Evolutionary conservation across 2,888 invertebrate species (phyloP), one percentile per base, ranked within the genome.

Genomic region (Lordiphosa fenestrarum): DNA sequence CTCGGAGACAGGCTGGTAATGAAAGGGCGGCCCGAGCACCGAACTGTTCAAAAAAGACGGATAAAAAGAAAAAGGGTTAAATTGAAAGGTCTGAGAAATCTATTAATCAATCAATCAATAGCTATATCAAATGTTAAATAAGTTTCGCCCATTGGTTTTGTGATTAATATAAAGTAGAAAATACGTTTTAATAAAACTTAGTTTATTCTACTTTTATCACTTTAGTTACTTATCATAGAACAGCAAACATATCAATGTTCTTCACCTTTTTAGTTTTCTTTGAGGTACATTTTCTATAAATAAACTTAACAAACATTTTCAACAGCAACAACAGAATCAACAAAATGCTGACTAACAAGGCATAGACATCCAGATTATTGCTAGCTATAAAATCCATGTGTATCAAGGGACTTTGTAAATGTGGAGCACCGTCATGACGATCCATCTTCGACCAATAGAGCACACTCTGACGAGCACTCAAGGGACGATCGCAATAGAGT

Each of bases 371-470:
- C n/a, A 91, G 40, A 88, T 91, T 91, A 21, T 78, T 85, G 50
- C 88, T 89, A 0, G 88, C 89, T 6, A 90, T 53, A 85, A 90
- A 90, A 60, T 83, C 90, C 64, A 92, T 75, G 33, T 90, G 85
- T 7, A 89, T 63, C 1, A 90, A 88, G 2, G 91, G 91, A 78
- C 91, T 92, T 64, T 91, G 91, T 72, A 92, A 88, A 56, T 89
- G 91, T 0, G 87, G 73, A 0, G 91, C 91, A 19, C 92, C 92
- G 52, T 90, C 90, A 80, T 92, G 87, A 12, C 92, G 89, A 92
- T 87, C 0, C 90, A 71, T 92, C 92, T 59, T 92, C 92, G 91
- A 88, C 92, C 92, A 92, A 75, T 86, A 92, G 61, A 91, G 88
- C 0, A 92, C 90, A 0, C 90, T 91, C 54, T 92, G 89, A 13